A percentile compares a stretch with the other conserved stretches of the same genome.
These are phyloP conservation scores for Ptychadena robeensis DNA, from an alignment of 2,797 vertebrate species.

Conservation along the genomic window DNA sequence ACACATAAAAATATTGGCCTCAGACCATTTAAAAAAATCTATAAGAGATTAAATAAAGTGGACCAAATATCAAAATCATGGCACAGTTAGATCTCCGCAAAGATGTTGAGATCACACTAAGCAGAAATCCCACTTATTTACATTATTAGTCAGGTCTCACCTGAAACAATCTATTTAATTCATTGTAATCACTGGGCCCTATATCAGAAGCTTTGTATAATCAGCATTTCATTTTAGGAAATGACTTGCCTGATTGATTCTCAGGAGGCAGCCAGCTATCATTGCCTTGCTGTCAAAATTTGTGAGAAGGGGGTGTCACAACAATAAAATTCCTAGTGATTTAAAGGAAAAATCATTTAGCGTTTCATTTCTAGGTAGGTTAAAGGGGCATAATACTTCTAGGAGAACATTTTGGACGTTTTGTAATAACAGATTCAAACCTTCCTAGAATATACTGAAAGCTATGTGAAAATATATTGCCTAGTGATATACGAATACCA, in stretches of 20 bases:
- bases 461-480: no score
- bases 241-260: constrained; percentile 92
- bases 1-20: no score
- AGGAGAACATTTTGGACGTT: background rate
- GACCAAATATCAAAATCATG: no score
- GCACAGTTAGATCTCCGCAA: background rate
- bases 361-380: background rate
- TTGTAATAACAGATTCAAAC: no score
- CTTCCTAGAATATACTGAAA: no score
- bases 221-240: constrained; percentile 94
- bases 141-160: constrained; percentile 82
- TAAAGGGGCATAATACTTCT: background rate
- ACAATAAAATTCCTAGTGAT: constrained; percentile 68
- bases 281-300: constrained; percentile 81
- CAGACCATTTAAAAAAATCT: no score
- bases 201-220: constrained; percentile 89
- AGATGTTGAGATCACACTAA: background rate
- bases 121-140: constrained; percentile 9
- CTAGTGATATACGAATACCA: no score
- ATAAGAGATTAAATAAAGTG: no score
- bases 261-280: constrained; percentile 81
- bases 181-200: constrained; percentile 96
- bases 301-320: constrained; percentile 83
- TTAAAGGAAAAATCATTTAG: constrained; percentile 20
- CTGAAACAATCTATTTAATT: constrained; percentile 93